Evolutionary conservation across 2,797 vertebrate species (phyloP), one percentile per base, ranked within the genome.

Genomic region (Propithecus perrieri): DNA sequence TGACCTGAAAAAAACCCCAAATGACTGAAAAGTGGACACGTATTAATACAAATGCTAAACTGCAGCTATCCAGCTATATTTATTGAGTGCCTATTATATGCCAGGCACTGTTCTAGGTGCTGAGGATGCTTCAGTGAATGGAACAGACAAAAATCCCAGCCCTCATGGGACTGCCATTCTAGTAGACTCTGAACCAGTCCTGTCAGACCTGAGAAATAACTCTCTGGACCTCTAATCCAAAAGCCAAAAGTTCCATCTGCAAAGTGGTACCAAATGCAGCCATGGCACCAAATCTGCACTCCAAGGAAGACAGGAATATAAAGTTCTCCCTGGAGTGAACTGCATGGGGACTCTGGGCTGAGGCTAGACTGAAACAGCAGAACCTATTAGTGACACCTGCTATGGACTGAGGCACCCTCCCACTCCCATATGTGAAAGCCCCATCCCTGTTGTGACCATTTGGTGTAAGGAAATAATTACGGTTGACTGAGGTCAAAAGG

Each of bases 51-150:
- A 43, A 83, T 15, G 61, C 17, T 22, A 24, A 43, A 4, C 12
- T 6, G 24, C 33, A 74, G 35, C 43, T 41, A 2, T 18, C 55
- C 18, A 9, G 63, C 57, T 48, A 13, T 18, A 28, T 28, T 35
- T 33, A 30, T 0, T 28, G 57, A 30, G 41, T 3, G 41, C 33
- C n/a, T 28, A 1, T 7, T 35, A 17, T 4, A 50, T 17, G 17
- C 35, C 71, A 50, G 78, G 38, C 17, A 15, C 91, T 28, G 13
- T 7, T 53, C 38, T 46, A 24, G 24, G 63, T 43, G 35, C 46
- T 18, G 41, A 63, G 43, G 63, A 24, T 24, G 65, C 76, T 53
- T 8, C 20, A 10, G 3, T 22, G 81, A 85, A 41, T 0, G 12
- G 50, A 30, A 84, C 41, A 38, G 74, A 79, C 6, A 12, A 61